phyloP scores from a whole-genome alignment of 1,140 invertebrate genomes.

The Pristionchus pacificus region DNA sequence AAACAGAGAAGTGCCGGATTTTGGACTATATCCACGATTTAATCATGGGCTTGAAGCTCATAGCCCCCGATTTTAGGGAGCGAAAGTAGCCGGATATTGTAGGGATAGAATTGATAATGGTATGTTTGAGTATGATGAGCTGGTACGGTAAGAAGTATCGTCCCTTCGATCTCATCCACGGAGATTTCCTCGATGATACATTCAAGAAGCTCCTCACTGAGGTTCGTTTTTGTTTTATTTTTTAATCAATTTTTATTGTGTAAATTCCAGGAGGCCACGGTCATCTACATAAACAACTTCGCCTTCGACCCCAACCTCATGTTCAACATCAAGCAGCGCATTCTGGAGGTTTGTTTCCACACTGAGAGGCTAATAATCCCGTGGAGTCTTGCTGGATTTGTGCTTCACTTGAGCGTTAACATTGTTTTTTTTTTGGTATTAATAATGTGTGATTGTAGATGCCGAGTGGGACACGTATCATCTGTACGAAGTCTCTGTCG shows the following conservation, averaged over 20 bases:
- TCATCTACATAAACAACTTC: slow-evolving; percentile 57
- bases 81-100: background rate
- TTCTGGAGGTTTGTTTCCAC: slow-evolving; percentile 29
- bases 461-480: no score
- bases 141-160: slow-evolving; percentile 47
- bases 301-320: slow-evolving; percentile 52
- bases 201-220: slow-evolving; percentile 47
- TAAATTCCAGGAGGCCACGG: slow-evolving; percentile 45
- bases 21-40: background rate
- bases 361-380: no score
- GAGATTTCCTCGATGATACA: slow-evolving; percentile 49
- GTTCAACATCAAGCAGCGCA: slow-evolving; percentile 40
- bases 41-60: background rate
- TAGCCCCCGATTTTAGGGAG: background rate
- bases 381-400: slow-evolving; percentile 25
- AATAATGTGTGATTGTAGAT: no score
- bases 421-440: no score
- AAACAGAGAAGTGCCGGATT: background rate
- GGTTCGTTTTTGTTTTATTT: background rate
- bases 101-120: background rate
- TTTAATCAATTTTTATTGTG: background rate
- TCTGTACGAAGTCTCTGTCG: no score
- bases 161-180: slow-evolving; percentile 43
- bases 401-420: no score
- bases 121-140: slow-evolving; percentile 46